Percentiles rank a stretch among this genome's conserved stretches.
Evolutionary conservation across 2,113 vertebrate genomes (phyloP).

Genomic region (Sylvilagus bachmani): DNA sequence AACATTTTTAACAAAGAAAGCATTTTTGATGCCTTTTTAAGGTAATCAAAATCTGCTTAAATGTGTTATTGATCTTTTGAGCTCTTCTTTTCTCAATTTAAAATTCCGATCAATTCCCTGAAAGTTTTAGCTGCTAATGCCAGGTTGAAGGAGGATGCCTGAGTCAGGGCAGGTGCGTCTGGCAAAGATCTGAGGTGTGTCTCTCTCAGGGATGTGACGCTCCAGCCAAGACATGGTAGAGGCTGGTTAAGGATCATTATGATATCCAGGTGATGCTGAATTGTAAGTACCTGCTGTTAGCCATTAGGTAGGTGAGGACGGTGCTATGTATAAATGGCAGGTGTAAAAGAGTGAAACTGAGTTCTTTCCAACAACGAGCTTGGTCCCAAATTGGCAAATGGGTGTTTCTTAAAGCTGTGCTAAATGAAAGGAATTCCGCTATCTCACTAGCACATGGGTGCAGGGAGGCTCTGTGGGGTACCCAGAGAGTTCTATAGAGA

Average conservation of each 20-base stretch:
- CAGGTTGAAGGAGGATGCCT: background rate
- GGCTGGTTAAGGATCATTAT: background rate
- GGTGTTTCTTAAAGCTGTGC: background rate
- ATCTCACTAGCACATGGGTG: background rate
- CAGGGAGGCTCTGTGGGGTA: background rate
- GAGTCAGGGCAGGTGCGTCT: background rate
- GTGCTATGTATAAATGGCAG: slow-evolving; percentile 62
- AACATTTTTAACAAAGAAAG: background rate
- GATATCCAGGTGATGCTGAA: slow-evolving; percentile 59
- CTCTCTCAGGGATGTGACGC: background rate
- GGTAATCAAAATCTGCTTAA: background rate
- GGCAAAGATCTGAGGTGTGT: background rate
- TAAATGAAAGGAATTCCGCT: background rate
- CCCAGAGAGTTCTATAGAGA: background rate
- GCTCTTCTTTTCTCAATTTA: background rate
- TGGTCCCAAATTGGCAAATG: background rate
- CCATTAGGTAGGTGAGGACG: background rate
- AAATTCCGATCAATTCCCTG: background rate
- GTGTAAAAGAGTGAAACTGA: too few species aligned
- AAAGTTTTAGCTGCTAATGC: background rate
- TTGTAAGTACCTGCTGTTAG: slow-evolving; percentile 57
- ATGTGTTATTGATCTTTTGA: background rate
- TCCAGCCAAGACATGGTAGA: background rate
- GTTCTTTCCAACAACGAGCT: background rate
- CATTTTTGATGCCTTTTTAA: background rate